These are phyloP conservation scores for Philereme transversata DNA, from an alignment of 2,888 invertebrate species.

Conservation along the genomic window DNA sequence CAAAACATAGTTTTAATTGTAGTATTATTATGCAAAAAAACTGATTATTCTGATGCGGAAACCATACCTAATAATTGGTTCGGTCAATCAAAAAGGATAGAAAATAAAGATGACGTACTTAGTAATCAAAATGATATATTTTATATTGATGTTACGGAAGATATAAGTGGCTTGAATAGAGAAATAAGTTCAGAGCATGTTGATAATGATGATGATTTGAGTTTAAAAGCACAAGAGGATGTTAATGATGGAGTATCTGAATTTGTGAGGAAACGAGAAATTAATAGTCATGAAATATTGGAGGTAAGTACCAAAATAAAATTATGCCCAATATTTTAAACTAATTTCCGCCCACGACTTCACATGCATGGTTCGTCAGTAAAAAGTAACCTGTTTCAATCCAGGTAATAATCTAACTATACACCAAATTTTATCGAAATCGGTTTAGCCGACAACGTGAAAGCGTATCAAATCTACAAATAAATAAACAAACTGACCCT, in stretches of 20 bases:
- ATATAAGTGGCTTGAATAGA: slow-evolving; percentile 1
- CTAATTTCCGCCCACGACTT: too few relatives aligned
- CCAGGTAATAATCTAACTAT: too few relatives aligned
- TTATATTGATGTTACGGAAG: slow-evolving; percentile 18
- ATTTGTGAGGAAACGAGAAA: slow-evolving; percentile 5
- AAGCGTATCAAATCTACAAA: too few relatives aligned
- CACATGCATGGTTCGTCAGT: too few relatives aligned
- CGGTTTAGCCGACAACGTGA: too few relatives aligned
- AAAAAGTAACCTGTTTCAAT: too few relatives aligned
- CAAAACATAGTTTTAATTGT: slow-evolving; percentile 9
- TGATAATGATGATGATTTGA: slow-evolving; percentile 1
- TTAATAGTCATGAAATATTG: background rate
- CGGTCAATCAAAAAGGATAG: slow-evolving; percentile 31
- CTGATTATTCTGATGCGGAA: slow-evolving; percentile 41
- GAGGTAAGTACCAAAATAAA: slow-evolving; percentile 4
- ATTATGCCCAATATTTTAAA: too few relatives aligned
- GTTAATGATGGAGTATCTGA: slow-evolving; percentile 4
- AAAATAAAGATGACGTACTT: slow-evolving; percentile 29
- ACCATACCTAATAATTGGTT: slow-evolving; percentile 49
- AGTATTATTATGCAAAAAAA: slow-evolving; percentile 29
- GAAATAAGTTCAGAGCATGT: slow-evolving; percentile 4
- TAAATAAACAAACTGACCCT: too few relatives aligned
- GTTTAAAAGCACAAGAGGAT: slow-evolving; percentile 2
- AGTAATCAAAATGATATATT: slow-evolving; percentile 13
- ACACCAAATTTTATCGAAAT: too few relatives aligned